Conservation (phyloP, 2,888 invertebrate genomes). For the Amphipyra tragopoginis region DNA sequence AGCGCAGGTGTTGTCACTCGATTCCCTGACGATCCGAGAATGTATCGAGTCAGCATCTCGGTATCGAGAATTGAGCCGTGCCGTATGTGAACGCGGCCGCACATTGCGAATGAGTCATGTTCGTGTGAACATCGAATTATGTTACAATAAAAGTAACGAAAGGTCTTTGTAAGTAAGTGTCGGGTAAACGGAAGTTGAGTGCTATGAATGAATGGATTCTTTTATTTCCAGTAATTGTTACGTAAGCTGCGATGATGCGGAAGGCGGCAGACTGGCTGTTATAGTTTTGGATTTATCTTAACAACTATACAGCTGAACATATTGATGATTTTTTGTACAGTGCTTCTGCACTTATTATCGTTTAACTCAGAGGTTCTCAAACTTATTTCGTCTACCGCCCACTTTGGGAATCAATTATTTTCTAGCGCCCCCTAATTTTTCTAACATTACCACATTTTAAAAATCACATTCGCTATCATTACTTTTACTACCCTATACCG, state of each 20-base stretch:
- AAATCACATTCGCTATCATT: too few species aligned
- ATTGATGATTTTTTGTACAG: too few species aligned
- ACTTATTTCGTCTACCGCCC: too few species aligned
- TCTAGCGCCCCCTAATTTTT: too few species aligned
- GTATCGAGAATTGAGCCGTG: constrained; percentile 73
- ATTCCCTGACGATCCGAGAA: constrained; percentile 72
- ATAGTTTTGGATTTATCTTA: too few species aligned
- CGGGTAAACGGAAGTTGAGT: constrained; percentile 44
- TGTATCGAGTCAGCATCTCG: constrained; percentile 75
- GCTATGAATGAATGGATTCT: constrained; percentile 41
- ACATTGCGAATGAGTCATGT: constrained; percentile 71
- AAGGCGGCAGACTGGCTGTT: background rate
- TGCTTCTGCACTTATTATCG: too few species aligned
- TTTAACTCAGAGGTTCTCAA: too few species aligned
- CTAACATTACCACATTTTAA: too few species aligned
- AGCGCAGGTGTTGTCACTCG: constrained; percentile 81
- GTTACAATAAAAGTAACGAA: constrained; percentile 52
- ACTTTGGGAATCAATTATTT: too few species aligned
- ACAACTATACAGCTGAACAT: too few species aligned
- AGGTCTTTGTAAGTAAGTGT: constrained; percentile 35
- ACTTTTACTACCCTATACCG: too few species aligned
- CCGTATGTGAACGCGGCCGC: constrained; percentile 71
- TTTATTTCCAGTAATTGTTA: constrained; percentile 7
- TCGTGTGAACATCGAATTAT: constrained; percentile 66
- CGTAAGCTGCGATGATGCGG: background rate